Evolutionary conservation across 1,140 invertebrate genomes (phyloP).

Genomic region (Panulirus ornatus): DNA sequence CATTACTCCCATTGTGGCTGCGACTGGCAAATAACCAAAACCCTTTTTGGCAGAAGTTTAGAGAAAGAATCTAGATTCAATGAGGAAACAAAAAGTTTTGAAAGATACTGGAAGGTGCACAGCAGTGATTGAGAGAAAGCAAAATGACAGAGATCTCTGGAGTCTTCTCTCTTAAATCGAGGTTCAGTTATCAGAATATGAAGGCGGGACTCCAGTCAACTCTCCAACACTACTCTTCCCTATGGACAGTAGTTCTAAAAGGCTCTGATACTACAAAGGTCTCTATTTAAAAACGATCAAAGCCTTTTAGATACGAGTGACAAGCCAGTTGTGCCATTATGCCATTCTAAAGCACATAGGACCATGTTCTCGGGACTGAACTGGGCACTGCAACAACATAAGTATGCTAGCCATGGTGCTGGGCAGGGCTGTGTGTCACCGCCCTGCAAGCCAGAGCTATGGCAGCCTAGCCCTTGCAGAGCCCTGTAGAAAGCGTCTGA

Average conservation of each 20-base stretch:
- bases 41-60: constrained; percentile 7
- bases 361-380: no score
- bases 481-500: no score
- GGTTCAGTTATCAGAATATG: no score
- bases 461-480: no score
- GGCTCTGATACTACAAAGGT: background rate
- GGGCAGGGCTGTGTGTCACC: no score
- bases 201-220: background rate
- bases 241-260: background rate
- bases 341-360: constrained; percentile 1
- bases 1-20: background rate
- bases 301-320: constrained; percentile 9
- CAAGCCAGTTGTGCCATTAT: background rate
- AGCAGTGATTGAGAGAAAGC: constrained; percentile 15
- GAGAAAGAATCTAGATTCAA: constrained; percentile 4
- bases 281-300: background rate
- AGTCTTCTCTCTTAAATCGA: background rate
- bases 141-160: background rate
- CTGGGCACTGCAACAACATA: no score
- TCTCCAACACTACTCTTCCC: background rate
- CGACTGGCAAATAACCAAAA: background rate
- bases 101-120: background rate
- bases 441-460: no score
- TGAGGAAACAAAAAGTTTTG: background rate
- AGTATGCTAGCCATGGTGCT: no score